phyloP scores from a whole-genome alignment of 2,888 invertebrate genomes.

The Anorthoa munda region DNA sequence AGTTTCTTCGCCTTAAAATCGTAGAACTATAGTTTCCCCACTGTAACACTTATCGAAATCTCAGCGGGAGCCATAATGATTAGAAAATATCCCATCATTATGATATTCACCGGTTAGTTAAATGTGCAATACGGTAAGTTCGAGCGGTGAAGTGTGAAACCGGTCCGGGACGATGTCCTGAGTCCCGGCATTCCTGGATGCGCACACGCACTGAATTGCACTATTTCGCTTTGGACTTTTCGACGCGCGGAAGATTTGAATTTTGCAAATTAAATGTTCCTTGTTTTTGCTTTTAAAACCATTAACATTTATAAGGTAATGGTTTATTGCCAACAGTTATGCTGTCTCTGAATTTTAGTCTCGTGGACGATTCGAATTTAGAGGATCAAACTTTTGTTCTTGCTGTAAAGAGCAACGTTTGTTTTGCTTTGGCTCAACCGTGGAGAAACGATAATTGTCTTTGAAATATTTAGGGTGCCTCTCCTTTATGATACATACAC shows the following conservation, averaged over 20 bases:
- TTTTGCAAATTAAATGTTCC: conserved; percentile 53
- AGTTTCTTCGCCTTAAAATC: background rate
- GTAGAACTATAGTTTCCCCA: background rate
- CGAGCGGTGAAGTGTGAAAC: conserved; percentile 77
- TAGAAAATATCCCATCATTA: conserved; percentile 59
- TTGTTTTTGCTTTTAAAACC: conserved; percentile 40
- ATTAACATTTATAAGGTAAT: conserved; percentile 36
- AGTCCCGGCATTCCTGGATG: conserved; percentile 87
- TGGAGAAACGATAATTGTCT: conserved; percentile 1
- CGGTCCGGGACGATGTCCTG: conserved; percentile 86
- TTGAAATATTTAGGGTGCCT: background rate
- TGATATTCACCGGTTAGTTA: conserved; percentile 65
- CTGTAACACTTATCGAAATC: too few species aligned
- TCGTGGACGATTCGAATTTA: conserved; percentile 29
- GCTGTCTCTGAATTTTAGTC: conserved; percentile 39
- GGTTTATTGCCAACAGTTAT: conserved; percentile 44
- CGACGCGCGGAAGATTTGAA: conserved; percentile 59
- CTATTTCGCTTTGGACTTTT: conserved; percentile 74
- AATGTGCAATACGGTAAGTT: conserved; percentile 70
- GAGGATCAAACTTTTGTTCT: conserved; percentile 30
- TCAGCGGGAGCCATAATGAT: conserved; percentile 24
- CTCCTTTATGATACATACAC: background rate
- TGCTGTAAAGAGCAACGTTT: conserved; percentile 1
- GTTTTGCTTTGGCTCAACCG: conserved; percentile 19
- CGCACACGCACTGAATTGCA: conserved; percentile 76